Percentiles rank a stretch among this genome's conserved stretches.
phyloP scores from a whole-genome alignment of 1,140 invertebrate genomes.

The Arctopsyche grandis region DNA sequence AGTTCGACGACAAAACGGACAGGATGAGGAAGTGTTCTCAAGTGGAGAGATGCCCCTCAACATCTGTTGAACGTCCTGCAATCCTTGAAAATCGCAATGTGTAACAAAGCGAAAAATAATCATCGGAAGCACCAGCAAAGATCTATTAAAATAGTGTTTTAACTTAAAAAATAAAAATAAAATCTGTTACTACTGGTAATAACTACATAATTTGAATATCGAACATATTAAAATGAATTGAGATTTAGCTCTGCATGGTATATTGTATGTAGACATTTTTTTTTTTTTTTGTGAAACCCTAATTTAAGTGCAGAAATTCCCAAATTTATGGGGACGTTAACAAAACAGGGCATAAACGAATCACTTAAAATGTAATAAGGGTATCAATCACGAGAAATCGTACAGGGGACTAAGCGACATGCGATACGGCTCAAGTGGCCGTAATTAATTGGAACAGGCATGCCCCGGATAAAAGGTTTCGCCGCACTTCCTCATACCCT shows the following conservation, averaged over 20 bases:
- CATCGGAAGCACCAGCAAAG: too few species aligned
- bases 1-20: neutral
- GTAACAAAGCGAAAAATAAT: too few species aligned
- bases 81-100: too few species aligned
- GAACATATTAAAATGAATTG: too few species aligned
- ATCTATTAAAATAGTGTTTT: too few species aligned
- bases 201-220: too few species aligned
- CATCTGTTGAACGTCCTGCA: neutral
- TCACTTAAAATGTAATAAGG: constrained; percentile 20
- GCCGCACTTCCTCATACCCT: constrained; percentile 5
- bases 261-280: too few species aligned
- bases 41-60: constrained; percentile 12
- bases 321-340: neutral
- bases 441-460: constrained; percentile 43
- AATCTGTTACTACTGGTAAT: too few species aligned
- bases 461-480: constrained; percentile 37
- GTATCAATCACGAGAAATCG: neutral
- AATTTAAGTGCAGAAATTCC: too few species aligned
- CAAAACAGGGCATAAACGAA: neutral
- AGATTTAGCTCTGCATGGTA: too few species aligned
- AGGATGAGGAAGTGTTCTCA: constrained; percentile 11
- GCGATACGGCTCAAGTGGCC: constrained; percentile 35
- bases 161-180: too few species aligned
- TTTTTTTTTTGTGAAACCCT: too few species aligned
- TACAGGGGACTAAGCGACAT: constrained; percentile 1